These are phyloP conservation scores for Cryptoblepharus egeriae DNA, from an alignment of 2,797 vertebrate species.

Conservation along the genomic window DNA sequence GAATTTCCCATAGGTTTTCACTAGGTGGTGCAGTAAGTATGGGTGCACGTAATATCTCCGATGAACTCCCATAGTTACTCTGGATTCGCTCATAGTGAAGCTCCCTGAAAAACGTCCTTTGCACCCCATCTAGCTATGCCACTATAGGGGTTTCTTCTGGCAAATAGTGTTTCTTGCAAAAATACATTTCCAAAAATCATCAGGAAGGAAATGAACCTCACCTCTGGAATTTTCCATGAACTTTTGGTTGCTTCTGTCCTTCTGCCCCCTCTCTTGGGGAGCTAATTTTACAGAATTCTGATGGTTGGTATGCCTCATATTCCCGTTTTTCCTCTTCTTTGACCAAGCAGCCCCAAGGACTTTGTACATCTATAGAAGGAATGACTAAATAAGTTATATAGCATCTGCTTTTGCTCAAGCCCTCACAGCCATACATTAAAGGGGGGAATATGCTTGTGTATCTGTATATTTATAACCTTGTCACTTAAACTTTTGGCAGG, in stretches of 20 bases:
- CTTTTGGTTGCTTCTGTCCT: background rate
- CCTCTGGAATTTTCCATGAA: background rate
- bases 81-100: no score
- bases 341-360: constrained; percentile 23
- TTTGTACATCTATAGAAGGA: constrained; percentile 60
- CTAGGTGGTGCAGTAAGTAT: no score
- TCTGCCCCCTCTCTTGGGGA: accelerated
- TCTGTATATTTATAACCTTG: constrained; percentile 80
- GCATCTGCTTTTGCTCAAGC: constrained; percentile 67
- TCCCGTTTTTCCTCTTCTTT: constrained; percentile 31
- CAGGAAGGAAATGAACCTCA: no score
- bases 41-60: no score
- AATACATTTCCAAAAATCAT: background rate
- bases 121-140: no score
- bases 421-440: constrained; percentile 73
- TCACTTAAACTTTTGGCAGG: constrained; percentile 81
- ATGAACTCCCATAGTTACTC: no score
- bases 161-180: background rate
- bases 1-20: no score
- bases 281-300: background rate
- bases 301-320: constrained; percentile 37
- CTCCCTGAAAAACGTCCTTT: no score
- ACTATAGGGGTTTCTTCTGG: background rate
- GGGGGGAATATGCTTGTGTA: constrained; percentile 37
- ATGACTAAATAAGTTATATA: constrained; percentile 63